Percentiles rank a stretch among this genome's conserved stretches.
phyloP scores from a whole-genome alignment of 2,888 invertebrate species.

The Panzeria rudis region DNA sequence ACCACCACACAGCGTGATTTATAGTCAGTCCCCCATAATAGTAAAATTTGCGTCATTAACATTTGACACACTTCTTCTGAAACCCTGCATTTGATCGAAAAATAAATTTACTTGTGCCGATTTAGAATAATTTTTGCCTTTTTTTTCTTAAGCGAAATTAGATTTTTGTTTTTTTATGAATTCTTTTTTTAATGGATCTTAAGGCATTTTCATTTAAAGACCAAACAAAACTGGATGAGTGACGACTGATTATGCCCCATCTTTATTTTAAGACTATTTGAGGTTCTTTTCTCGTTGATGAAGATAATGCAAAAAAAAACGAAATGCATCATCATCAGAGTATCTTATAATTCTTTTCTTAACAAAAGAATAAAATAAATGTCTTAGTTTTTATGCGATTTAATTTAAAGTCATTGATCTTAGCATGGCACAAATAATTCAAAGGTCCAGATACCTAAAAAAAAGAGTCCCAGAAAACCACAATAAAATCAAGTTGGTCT shows the following conservation, averaged over 20 bases:
- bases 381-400: conserved; percentile 45
- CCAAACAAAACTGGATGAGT: background rate
- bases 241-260: conserved; percentile 46
- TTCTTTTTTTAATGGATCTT: conserved; percentile 17
- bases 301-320: background rate
- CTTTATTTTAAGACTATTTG: conserved; percentile 51
- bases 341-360: conserved; percentile 38
- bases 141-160: conserved; percentile 6
- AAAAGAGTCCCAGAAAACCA: conserved; percentile 26
- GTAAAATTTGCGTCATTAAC: conserved; percentile 25
- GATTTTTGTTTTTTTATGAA: conserved; percentile 6
- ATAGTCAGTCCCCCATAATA: background rate
- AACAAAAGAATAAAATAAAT: background rate
- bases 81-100: conserved; percentile 25
- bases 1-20: background rate
- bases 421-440: conserved; percentile 65
- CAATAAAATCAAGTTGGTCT: conserved; percentile 7
- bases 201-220: conserved; percentile 39
- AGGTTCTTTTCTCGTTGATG: conserved; percentile 7
- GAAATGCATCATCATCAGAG: conserved; percentile 26
- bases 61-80: conserved; percentile 40
- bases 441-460: conserved; percentile 44
- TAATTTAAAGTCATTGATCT: conserved; percentile 71
- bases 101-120: conserved; percentile 8
- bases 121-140: background rate